These are phyloP conservation scores for Danaus chrysippus DNA, from an alignment of 2,888 invertebrate genomes.

Conservation along the genomic window DNA sequence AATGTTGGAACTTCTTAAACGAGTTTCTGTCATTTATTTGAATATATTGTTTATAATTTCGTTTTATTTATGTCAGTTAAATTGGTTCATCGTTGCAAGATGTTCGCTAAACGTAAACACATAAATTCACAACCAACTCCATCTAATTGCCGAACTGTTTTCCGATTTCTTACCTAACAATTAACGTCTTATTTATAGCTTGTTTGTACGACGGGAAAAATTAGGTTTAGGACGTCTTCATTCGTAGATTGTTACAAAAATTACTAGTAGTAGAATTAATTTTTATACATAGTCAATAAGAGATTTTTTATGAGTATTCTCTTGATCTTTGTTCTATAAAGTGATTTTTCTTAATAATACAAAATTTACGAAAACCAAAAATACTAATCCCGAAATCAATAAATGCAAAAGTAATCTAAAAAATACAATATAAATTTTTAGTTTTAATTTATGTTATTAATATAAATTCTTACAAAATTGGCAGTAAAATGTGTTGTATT, in stretches of 20 bases:
- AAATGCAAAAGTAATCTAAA: no score
- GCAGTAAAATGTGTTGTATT: conserved; percentile 27
- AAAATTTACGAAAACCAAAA: neutral
- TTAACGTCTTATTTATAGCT: conserved; percentile 42
- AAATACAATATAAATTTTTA: neutral
- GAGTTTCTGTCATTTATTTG: no score
- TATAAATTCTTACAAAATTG: neutral
- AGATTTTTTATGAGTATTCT: no score
- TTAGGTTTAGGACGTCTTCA: conserved; percentile 5
- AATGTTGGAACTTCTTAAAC: no score
- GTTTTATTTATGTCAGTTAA: conserved; percentile 27
- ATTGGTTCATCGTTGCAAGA: conserved; percentile 29
- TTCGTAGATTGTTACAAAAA: no score
- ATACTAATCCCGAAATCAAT: no score
- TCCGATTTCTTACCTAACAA: conserved; percentile 40
- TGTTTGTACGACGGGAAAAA: conserved; percentile 24
- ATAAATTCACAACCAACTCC: conserved; percentile 39
- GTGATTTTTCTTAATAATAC: neutral
- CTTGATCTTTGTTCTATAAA: neutral
- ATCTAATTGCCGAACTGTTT: conserved; percentile 41
- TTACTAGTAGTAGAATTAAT: no score
- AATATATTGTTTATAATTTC: neutral
- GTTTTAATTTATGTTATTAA: neutral
- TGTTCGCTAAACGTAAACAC: conserved; percentile 39
- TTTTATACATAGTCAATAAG: no score